phyloP scores from a whole-genome alignment of 2,113 vertebrate genomes.

The Pandion haliaetus region DNA sequence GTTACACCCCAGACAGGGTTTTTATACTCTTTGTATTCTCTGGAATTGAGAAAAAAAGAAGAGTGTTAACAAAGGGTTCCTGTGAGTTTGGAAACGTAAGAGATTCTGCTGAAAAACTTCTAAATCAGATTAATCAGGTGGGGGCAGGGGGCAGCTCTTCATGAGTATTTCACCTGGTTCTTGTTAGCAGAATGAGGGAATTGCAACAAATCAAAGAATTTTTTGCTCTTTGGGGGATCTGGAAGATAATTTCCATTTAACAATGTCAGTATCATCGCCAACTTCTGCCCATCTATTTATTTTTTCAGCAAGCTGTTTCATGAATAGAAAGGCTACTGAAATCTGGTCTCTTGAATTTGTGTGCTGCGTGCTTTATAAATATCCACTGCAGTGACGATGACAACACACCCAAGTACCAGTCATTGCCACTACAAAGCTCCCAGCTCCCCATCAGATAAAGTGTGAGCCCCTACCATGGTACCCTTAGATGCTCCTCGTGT shows the following conservation, averaged over 20 bases:
- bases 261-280: neutral
- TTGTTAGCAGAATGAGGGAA: neutral
- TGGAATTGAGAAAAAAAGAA: neutral
- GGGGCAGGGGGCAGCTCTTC: neutral
- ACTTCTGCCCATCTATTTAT: neutral
- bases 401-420: neutral
- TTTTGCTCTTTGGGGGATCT: neutral
- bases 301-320: neutral
- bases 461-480: rapidly evolving
- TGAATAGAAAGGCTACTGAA: neutral
- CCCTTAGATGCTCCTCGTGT: neutral
- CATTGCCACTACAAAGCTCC: neutral
- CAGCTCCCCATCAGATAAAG: neutral
- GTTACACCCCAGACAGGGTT: neutral
- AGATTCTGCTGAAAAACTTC: neutral
- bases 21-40: neutral
- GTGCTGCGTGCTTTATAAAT: neutral
- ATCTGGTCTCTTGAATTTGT: neutral
- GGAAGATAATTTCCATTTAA: neutral
- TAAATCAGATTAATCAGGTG: neutral
- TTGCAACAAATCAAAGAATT: neutral
- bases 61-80: neutral
- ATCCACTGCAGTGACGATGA: neutral
- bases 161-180: neutral
- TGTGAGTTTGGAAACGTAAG: neutral